Evolutionary conservation across 2,113 vertebrate genomes (phyloP).

Genomic region (Tachuris rubrigastra): DNA sequence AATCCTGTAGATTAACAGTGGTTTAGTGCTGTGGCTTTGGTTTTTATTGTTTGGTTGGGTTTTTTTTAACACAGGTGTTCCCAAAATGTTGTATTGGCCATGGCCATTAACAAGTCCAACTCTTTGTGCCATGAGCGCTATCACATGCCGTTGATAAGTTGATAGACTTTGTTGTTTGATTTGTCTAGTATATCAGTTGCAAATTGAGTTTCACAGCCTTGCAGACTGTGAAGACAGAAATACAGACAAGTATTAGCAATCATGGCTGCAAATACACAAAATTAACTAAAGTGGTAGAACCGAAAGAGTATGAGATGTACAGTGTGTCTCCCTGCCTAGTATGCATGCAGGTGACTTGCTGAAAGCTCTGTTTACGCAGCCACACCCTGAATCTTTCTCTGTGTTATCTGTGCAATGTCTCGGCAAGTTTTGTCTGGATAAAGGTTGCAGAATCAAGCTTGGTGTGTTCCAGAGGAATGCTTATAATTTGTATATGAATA

Average conservation of each 20-base stretch:
- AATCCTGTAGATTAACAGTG: background rate
- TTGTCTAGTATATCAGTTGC: background rate
- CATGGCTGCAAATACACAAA: background rate
- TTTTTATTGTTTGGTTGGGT: background rate
- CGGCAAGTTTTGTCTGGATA: conserved; percentile 24
- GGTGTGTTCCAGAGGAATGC: background rate
- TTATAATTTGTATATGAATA: background rate
- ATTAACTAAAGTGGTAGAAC: background rate
- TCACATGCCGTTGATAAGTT: background rate
- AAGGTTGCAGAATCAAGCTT: conserved; percentile 1
- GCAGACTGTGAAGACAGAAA: background rate
- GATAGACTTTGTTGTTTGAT: background rate
- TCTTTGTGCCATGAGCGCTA: fast-evolving
- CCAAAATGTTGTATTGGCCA: background rate
- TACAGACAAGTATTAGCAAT: background rate
- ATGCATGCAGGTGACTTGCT: background rate
- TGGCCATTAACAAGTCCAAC: background rate
- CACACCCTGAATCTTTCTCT: background rate
- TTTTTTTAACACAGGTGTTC: background rate
- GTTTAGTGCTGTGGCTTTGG: background rate
- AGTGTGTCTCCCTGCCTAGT: background rate
- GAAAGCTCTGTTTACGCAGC: background rate
- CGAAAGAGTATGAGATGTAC: background rate
- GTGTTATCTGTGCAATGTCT: background rate
- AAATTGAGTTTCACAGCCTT: background rate